A percentile compares a stretch with the other conserved stretches of the same genome.
Evolutionary conservation across 1,140 invertebrate species (phyloP).

Genomic region (Diorhabda carinulata): DNA sequence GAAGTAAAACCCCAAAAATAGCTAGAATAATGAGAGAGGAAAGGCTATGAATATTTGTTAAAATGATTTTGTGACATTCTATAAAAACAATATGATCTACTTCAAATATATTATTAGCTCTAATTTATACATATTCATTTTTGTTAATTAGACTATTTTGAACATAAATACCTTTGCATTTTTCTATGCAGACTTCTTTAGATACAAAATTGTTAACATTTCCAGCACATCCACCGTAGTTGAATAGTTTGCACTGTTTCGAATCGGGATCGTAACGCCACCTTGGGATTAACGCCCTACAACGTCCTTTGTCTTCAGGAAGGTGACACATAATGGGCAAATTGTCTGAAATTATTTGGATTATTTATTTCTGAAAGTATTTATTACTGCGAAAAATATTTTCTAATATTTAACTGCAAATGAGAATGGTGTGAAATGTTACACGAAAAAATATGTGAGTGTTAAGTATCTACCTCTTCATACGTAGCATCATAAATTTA

Average conservation of each 20-base stretch:
- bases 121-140: too few species aligned
- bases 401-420: background rate
- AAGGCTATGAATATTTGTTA: too few species aligned
- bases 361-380: background rate
- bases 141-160: too few species aligned
- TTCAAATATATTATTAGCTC: too few species aligned
- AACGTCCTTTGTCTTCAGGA: slow-evolving; percentile 53
- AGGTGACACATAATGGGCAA: slow-evolving; percentile 33
- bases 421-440: background rate
- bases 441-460: too few species aligned
- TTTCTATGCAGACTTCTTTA: slow-evolving; percentile 52
- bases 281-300: slow-evolving; percentile 55
- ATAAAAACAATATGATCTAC: too few species aligned
- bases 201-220: slow-evolving; percentile 64
- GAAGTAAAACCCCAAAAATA: too few species aligned
- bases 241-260: slow-evolving; percentile 57
- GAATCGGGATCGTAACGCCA: slow-evolving; percentile 56
- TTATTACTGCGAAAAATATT: background rate
- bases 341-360: slow-evolving; percentile 11
- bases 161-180: slow-evolving; percentile 47
- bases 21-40: too few species aligned
- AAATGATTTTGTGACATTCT: too few species aligned
- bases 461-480: too few species aligned
- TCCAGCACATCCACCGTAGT: slow-evolving; percentile 64
- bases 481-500: too few species aligned